phyloP scores from a whole-genome alignment of 2,113 vertebrate genomes.

The Paramormyrops kingsleyae region DNA sequence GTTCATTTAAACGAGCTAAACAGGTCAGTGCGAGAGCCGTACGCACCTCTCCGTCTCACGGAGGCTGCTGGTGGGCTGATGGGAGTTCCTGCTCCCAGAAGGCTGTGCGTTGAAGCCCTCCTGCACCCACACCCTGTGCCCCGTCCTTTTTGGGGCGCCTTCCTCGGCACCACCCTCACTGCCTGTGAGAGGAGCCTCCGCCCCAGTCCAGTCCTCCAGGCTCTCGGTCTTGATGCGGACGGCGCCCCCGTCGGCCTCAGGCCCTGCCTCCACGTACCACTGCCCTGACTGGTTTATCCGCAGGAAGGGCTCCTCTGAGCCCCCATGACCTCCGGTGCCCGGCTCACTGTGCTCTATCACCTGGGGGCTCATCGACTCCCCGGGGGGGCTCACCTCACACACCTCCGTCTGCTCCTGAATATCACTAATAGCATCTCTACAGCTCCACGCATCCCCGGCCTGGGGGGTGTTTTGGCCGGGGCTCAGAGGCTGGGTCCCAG shows the following conservation, averaged over 20 bases:
- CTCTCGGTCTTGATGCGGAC: slow-evolving; percentile 87
- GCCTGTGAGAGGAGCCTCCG: slow-evolving; percentile 74
- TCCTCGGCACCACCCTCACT: slow-evolving; percentile 80
- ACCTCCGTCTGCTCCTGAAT: slow-evolving; percentile 68
- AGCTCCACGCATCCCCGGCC: slow-evolving; percentile 59
- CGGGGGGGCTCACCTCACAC: slow-evolving; percentile 72
- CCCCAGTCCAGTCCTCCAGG: slow-evolving; percentile 88
- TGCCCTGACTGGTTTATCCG: slow-evolving; percentile 90
- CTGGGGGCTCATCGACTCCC: slow-evolving; percentile 81
- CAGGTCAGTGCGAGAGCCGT: slow-evolving; percentile 7
- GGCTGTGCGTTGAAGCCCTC: slow-evolving; percentile 57
- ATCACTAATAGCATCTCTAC: slow-evolving; percentile 55
- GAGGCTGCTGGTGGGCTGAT: slow-evolving; percentile 76
- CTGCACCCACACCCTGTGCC: slow-evolving; percentile 70
- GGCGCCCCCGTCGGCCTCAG: slow-evolving; percentile 71
- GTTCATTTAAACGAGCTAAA: background rate
- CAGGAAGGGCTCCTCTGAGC: slow-evolving; percentile 78
- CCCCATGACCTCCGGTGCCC: background rate
- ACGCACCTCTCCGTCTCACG: slow-evolving; percentile 87
- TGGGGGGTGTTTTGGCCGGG: slow-evolving; percentile 62
- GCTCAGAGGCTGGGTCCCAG: slow-evolving; percentile 59
- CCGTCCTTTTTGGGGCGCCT: slow-evolving; percentile 81
- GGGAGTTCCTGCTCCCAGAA: slow-evolving; percentile 59
- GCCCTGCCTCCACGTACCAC: slow-evolving; percentile 88
- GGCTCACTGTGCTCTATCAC: slow-evolving; percentile 76